Base-by-base conservation (phyloP, 2,888 invertebrate species). In the Congeria kusceri region DNA sequence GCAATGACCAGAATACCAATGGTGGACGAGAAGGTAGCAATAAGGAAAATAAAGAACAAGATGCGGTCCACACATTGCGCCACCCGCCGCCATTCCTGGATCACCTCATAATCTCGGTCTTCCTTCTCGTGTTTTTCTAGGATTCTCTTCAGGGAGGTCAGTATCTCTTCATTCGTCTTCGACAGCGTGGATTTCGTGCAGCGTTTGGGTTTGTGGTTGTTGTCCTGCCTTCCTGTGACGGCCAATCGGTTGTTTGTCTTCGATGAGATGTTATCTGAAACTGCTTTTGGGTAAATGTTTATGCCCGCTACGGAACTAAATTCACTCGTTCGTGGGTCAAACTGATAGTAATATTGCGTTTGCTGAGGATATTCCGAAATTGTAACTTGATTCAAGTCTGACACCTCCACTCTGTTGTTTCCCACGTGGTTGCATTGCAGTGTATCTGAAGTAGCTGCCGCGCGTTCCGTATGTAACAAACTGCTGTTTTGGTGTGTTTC, bases 41-140 rank as follows among this genome's bases (percentile, higher is more conserved):
- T 73, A 23, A 95, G 92, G 88, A 95, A 95, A 49, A 95, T 92
- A 94, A 94, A 95, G 90, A 95, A 95, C 28, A 95, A 92, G 62
- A 95, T 92, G 58, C 94, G 89, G 87, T 95, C 95, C 28, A 95
- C 93, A 57, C 93, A 93, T 80, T 94, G 93, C 4, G 95, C 95
- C 27, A 95, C 92, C 58, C 94, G 93, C 39, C 95, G 88, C 95
- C 95, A 95, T 85, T 95, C 95, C 77, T 94, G 94, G 32, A 94
- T 93, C 49, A 94, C 89, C 64, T 92, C 91, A 81, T 93, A 93
- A 74, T 94, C 92, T 23, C 75, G 80, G 61, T 93, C 93, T 49
- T 93, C 93, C 7, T 84, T 75, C 79, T 95, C 94, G 80, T 95
- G 94, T 69, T 94, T 93, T 53, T 92, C 92, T 47, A 94, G 90